A percentile compares a stretch with the other conserved stretches of the same genome.
Conservation (phyloP, 2,888 invertebrate species). For the Macroteleia sp. region DNA sequence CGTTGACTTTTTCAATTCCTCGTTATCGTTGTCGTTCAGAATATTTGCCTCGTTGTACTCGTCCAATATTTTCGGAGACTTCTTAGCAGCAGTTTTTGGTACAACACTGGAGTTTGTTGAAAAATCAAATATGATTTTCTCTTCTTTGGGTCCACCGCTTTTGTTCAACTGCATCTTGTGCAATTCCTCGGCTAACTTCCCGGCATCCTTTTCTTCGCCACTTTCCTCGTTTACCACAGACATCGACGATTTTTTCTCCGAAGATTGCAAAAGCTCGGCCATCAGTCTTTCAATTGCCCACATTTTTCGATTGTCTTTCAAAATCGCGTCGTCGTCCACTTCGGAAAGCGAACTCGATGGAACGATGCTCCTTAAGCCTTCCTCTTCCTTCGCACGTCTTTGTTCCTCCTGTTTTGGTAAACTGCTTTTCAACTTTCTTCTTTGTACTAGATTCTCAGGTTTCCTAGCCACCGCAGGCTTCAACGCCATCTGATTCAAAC, state of each 20-base stretch:
- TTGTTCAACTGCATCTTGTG: no score
- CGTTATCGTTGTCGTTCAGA: slow-evolving; percentile 69
- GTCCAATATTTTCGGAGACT: slow-evolving; percentile 75
- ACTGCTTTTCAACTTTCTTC: not conserved
- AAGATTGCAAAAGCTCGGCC: slow-evolving; percentile 74
- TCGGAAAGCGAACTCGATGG: not conserved
- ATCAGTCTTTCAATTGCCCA: slow-evolving; percentile 80
- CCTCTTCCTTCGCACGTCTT: not conserved
- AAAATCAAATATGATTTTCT: slow-evolving; percentile 62
- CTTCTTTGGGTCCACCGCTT: not conserved
- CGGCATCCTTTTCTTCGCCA: slow-evolving; percentile 27
- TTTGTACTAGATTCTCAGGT: not conserved
- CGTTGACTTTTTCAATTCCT: not conserved
- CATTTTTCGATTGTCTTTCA: slow-evolving; percentile 77
- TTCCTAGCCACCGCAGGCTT: no score
- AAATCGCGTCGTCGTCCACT: slow-evolving; percentile 43
- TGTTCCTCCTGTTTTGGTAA: not conserved
- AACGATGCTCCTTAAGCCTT: not conserved
- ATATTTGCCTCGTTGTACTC: slow-evolving; percentile 78
- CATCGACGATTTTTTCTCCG: slow-evolving; percentile 47
- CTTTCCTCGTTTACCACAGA: slow-evolving; percentile 9
- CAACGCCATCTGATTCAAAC: no score
- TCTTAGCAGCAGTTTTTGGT: slow-evolving; percentile 63
- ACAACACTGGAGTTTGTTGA: slow-evolving; percentile 44
- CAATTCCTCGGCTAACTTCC: no score